These are phyloP conservation scores for Limnodromus scolopaceus DNA, from an alignment of 2,797 vertebrate species.

Conservation along the genomic window DNA sequence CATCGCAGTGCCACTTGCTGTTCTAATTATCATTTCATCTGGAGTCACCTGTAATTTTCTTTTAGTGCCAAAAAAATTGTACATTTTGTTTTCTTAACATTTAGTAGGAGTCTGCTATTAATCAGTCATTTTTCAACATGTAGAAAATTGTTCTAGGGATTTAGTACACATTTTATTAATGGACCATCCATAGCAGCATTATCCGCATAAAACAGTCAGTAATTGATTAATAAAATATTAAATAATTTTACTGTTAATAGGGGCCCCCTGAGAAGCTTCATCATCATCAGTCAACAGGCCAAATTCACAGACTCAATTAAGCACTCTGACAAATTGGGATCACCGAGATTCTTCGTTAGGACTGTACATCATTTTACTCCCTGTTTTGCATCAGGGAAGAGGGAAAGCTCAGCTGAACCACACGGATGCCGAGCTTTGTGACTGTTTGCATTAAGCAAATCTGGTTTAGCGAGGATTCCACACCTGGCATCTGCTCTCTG, in stretches of 20 bases:
- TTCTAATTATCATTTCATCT: conserved; percentile 74
- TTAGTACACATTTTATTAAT: conserved; percentile 55
- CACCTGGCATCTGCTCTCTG: background rate
- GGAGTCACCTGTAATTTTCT: conserved; percentile 75
- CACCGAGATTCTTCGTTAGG: background rate
- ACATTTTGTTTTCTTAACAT: conserved; percentile 73
- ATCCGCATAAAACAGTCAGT: conserved; percentile 51
- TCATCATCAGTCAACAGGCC: conserved; percentile 57
- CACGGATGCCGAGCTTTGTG: fast-evolving
- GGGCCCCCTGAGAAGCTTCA: conserved; percentile 24
- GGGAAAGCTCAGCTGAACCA: background rate
- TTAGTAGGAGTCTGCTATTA: conserved; percentile 70
- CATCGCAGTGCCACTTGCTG: conserved; percentile 58
- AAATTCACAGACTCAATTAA: conserved; percentile 60
- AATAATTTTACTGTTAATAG: conserved; percentile 73
- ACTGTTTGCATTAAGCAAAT: background rate
- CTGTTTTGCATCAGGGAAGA: background rate
- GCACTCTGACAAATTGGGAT: conserved; percentile 51
- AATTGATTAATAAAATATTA: conserved; percentile 77
- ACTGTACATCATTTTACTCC: background rate
- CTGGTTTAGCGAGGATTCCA: background rate
- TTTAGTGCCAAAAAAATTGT: conserved; percentile 58
- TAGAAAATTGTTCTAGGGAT: conserved; percentile 50
- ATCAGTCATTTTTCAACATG: conserved; percentile 66
- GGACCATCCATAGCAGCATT: conserved; percentile 24